A percentile compares a stretch with the other conserved stretches of the same genome.
Evolutionary conservation across 2,113 vertebrate genomes (phyloP).

Genomic region (Oryctolagus cuniculus): DNA sequence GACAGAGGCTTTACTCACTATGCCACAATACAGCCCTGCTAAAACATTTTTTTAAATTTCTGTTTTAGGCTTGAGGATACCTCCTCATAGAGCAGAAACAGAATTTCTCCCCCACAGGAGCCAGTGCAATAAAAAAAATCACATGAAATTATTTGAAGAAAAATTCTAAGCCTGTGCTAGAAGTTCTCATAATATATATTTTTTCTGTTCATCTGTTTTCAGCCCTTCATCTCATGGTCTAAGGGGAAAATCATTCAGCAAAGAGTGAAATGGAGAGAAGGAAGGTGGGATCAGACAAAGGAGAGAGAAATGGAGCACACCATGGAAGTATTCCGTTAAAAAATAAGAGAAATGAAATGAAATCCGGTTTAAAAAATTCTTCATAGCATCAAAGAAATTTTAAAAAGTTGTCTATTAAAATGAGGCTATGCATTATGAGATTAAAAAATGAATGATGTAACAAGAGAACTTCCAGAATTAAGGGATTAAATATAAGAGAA

Average conservation of each 20-base stretch:
- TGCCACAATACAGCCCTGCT: no score
- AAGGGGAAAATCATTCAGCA: conserved; percentile 9
- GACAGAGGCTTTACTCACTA: no score
- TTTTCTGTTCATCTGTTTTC: no score
- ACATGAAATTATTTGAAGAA: conserved; percentile 6
- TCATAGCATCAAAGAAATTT: conserved; percentile 17
- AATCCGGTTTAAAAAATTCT: neutral
- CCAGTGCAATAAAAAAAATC: neutral
- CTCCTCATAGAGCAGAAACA: neutral
- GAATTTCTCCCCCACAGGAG: neutral
- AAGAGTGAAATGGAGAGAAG: neutral
- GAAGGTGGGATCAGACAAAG: neutral
- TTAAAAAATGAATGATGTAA: neutral
- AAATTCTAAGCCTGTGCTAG: conserved; percentile 10
- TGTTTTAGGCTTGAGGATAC: neutral
- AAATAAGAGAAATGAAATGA: neutral
- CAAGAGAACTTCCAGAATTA: conserved; percentile 28
- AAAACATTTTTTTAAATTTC: no score
- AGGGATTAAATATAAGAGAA: neutral
- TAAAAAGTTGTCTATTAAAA: conserved; percentile 25
- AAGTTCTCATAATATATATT: neutral
- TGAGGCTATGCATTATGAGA: neutral
- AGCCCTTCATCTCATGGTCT: neutral
- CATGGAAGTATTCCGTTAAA: neutral
- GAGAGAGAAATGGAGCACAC: neutral